A percentile compares a stretch with the other conserved stretches of the same genome.
Conservation (phyloP, 2,888 invertebrate species). For the Xestia sexstrigata region DNA sequence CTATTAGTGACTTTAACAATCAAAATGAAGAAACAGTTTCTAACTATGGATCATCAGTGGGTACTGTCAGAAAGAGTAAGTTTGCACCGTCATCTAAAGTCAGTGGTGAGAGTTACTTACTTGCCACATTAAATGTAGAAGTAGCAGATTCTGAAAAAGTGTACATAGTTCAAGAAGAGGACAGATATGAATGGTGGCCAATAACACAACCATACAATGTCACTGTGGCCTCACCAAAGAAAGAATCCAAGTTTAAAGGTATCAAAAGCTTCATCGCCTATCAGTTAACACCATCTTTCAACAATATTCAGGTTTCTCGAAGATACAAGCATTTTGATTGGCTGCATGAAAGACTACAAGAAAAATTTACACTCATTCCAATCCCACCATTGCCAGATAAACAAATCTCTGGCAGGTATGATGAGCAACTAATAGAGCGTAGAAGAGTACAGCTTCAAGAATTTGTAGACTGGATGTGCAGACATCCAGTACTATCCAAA, state of each 20-base stretch:
- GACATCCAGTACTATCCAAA: conserved; percentile 98
- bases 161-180: conserved; percentile 93
- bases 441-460: conserved; percentile 98
- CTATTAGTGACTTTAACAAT: conserved; percentile 86
- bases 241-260: conserved; percentile 99
- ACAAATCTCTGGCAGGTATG: conserved; percentile 98
- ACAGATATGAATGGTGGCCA: conserved; percentile 94
- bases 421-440: conserved; percentile 99
- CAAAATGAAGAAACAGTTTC: conserved; percentile 90
- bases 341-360: conserved; percentile 98
- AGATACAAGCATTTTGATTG: conserved; percentile 99
- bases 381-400: conserved; percentile 99
- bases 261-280: conserved; percentile 99
- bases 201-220: conserved; percentile 95
- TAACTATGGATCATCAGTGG: conserved; percentile 90
- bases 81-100: conserved; percentile 98
- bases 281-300: conserved; percentile 98
- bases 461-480: conserved; percentile 99
- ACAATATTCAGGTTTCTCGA: conserved; percentile 97
- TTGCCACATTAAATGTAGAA: conserved; percentile 93
- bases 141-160: conserved; percentile 94
- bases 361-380: conserved; percentile 98
- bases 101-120: conserved; percentile 96
- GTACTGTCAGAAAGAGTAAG: conserved; percentile 94
- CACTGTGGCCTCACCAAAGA: conserved; percentile 98